Conservation (phyloP, 1,140 invertebrate genomes). For the Hyphantria cunea region DNA sequence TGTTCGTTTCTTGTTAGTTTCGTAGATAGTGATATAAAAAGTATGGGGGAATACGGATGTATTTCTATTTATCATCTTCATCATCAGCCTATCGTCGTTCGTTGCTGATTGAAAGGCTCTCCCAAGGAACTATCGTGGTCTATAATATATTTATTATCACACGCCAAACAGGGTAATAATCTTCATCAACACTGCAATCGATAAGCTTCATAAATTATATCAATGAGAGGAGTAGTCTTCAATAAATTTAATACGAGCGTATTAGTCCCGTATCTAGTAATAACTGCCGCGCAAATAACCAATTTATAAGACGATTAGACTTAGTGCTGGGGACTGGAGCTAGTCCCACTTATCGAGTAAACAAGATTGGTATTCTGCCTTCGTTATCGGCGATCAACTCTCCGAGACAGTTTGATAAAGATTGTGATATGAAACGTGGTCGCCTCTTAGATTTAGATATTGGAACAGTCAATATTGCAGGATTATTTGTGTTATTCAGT, state of each 20-base stretch:
- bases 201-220: slow-evolving; percentile 28
- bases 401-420: slow-evolving; percentile 13
- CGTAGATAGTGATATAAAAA: no score
- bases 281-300: slow-evolving; percentile 21
- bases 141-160: no score
- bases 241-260: slow-evolving; percentile 13
- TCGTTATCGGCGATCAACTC: slow-evolving; percentile 12
- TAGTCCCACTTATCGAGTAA: slow-evolving; percentile 10
- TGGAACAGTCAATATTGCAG: no score
- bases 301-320: slow-evolving; percentile 15
- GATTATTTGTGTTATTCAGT: no score
- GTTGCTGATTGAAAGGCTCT: no score
- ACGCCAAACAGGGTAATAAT: not conserved
- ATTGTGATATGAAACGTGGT: not conserved
- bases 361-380: slow-evolving; percentile 13
- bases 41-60: no score
- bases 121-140: no score
- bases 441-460: not conserved
- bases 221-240: slow-evolving; percentile 28
- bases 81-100: no score
- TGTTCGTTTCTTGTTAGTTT: no score
- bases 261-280: no score
- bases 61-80: no score
- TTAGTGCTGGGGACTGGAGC: not conserved
- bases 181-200: slow-evolving; percentile 1